phyloP scores from a whole-genome alignment of 2,113 vertebrate genomes.

The Sialia sialis region DNA sequence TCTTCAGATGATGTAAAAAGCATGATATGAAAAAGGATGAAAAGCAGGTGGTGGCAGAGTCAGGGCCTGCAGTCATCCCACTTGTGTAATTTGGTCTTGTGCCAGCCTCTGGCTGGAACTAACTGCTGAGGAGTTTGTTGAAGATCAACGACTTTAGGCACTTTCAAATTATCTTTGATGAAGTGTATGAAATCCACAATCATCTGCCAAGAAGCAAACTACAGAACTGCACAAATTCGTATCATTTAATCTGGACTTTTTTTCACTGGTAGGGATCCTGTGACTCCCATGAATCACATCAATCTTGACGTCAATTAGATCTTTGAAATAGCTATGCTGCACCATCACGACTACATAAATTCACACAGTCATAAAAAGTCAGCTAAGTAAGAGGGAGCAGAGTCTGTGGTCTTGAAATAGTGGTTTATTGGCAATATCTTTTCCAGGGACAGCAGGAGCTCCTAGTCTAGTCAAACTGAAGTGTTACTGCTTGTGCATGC shows the following conservation, averaged over 20 bases:
- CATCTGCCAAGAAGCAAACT: background rate
- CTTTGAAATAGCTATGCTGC: slow-evolving; percentile 30
- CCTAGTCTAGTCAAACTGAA: background rate
- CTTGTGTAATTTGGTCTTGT: slow-evolving; percentile 2
- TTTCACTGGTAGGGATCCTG: background rate
- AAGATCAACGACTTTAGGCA: slow-evolving; percentile 24
- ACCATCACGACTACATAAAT: background rate
- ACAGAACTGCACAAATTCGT: background rate
- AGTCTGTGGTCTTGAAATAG: background rate
- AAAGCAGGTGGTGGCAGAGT: slow-evolving; percentile 14
- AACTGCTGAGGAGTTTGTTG: slow-evolving; percentile 18
- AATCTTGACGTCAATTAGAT: slow-evolving; percentile 14
- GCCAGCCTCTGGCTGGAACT: background rate
- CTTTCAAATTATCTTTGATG: slow-evolving; percentile 53
- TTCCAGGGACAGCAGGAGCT: background rate
- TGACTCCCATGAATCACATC: slow-evolving; percentile 26
- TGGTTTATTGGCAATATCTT: background rate
- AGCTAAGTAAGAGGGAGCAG: background rate
- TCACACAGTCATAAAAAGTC: background rate
- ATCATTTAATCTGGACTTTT: background rate
- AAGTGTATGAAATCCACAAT: slow-evolving; percentile 18
- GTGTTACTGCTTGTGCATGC: background rate
- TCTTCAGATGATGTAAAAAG: background rate
- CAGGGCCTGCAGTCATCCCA: background rate
- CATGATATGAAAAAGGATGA: background rate